A percentile compares a stretch with the other conserved stretches of the same genome.
These are phyloP conservation scores for Agriopis marginaria DNA, from an alignment of 2,888 invertebrate genomes.

Conservation along the genomic window DNA sequence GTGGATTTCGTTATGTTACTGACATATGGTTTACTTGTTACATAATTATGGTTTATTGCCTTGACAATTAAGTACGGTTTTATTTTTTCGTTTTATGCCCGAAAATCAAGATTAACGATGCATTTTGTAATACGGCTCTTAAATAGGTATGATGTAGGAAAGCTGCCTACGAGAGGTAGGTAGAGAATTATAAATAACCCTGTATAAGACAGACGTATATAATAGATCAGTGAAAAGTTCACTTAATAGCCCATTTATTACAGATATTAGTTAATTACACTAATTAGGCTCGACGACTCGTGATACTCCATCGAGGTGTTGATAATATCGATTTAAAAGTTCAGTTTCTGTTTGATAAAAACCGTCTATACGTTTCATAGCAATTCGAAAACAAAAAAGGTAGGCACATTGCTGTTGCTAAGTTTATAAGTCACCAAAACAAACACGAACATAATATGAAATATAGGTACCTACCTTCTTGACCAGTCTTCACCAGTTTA, in stretches of 20 bases:
- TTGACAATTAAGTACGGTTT: no score
- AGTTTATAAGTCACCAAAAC: slow-evolving; percentile 12
- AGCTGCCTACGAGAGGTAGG: no score
- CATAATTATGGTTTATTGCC: no score
- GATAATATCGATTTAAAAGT: not conserved
- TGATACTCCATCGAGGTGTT: slow-evolving; percentile 7
- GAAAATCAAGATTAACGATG: no score
- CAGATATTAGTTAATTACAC: slow-evolving; percentile 2
- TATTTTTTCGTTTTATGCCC: no score
- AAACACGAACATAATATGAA: slow-evolving; percentile 1
- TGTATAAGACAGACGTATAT: not conserved
- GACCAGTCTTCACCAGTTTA: not conserved
- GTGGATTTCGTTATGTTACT: no score
- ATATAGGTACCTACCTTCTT: not conserved
- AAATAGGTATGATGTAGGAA: no score
- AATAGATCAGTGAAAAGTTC: slow-evolving; percentile 10
- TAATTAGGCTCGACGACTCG: slow-evolving; percentile 9
- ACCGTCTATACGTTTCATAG: not conserved
- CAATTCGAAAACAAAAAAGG: no score
- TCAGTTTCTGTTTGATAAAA: slow-evolving; percentile 2
- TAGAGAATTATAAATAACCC: no score
- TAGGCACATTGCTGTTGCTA: slow-evolving; percentile 3
- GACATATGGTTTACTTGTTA: no score
- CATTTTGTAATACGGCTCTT: no score
- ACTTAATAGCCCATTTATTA: not conserved